Conservation (phyloP, 2,113 vertebrate genomes). For the Acrocephalus arundinaceus region DNA sequence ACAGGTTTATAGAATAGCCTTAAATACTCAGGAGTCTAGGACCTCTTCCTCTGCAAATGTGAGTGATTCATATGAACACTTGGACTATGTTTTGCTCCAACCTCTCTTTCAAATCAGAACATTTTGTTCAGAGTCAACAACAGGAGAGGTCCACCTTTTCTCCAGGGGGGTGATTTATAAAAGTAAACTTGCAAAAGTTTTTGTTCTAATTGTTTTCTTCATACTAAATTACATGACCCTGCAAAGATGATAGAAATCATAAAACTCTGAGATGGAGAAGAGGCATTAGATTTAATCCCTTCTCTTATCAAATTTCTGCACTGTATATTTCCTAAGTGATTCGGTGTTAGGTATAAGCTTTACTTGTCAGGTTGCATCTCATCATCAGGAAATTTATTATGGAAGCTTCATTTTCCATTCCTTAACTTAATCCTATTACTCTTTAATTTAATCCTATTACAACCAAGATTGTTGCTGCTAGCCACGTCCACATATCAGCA, state of each 20-base stretch:
- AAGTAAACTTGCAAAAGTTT: neutral
- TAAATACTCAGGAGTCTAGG: neutral
- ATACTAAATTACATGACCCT: neutral
- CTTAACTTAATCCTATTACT: conserved; percentile 31
- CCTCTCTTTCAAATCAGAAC: neutral
- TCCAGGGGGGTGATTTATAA: neutral
- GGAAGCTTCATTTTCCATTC: neutral
- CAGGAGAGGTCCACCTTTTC: neutral
- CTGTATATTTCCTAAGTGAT: neutral
- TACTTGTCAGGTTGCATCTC: neutral
- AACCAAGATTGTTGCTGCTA: neutral
- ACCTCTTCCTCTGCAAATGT: neutral
- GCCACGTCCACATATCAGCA: neutral
- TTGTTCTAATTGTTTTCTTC: neutral
- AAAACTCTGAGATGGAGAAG: neutral
- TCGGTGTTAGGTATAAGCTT: neutral
- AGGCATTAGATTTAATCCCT: neutral
- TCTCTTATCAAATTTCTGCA: neutral
- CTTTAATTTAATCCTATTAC: conserved; percentile 19
- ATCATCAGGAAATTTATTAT: neutral
- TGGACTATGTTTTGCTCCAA: neutral
- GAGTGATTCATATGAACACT: neutral
- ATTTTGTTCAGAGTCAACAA: neutral
- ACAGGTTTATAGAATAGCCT: neutral
- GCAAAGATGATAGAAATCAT: neutral